Base-by-base conservation (phyloP, 35 echinoderm and acorn worm genomes). In the Nesometra sesokonis region DNA sequence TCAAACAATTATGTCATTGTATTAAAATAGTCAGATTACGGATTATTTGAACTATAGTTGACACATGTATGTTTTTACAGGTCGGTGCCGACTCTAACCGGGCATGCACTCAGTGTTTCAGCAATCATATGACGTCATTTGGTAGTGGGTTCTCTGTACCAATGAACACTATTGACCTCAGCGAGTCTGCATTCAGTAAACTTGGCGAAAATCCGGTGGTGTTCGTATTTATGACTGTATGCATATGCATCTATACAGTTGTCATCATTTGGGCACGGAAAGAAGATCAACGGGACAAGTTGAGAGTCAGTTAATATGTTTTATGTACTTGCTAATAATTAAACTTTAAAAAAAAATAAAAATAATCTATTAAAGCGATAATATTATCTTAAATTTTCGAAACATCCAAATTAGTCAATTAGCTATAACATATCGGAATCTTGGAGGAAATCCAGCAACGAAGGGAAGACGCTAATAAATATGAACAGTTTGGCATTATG, bases 201-300 rank as follows among this genome's bases (percentile, higher is more conserved):
- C 92, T 98, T 2, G 92, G 91, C 29, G 95, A 98, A 90, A 98
- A 98, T 78, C 95, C 95, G 5, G 89, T 98, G 31, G 95, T 98
- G 0, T 98, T 98, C 82, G 88, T 85, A 15, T 98, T 98, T 83
- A 91, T 94, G 89, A 85, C 86, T 0, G 83, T 47, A n/a, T 91
- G 89, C 37, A 88, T 98, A 31, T 86, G 88, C 29, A 37, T 98
- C 4, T 98, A 98, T 39, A 30, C 91, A 5, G 85, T 87, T 19
- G 57, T 94, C 31, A 34, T 94, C 33, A 38, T 98, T 17, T 98
- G 95, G 95, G 92, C 95, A 3, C 84, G 88, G 3, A 98, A 98
- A 84, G 90, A 87, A 13, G 95, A 98, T 79, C 91, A 98, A 82
- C 78, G 95, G 40, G 95, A 98, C 77, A 83, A 37, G 21, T 17